Evolutionary conservation across 2,113 vertebrate genomes (phyloP).

Genomic region (Glareola pratincola): DNA sequence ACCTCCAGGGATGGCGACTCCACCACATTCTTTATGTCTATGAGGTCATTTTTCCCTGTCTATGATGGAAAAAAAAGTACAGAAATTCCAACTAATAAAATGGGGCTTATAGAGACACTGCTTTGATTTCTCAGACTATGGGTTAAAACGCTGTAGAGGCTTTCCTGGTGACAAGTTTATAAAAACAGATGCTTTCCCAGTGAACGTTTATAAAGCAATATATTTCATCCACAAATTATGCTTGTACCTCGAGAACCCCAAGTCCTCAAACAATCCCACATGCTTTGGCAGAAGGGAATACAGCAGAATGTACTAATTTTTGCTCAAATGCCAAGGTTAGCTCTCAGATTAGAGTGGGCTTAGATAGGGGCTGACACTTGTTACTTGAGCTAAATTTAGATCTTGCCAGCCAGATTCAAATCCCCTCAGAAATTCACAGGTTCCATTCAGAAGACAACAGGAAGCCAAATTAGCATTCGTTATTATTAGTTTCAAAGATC

Average conservation of each 20-base stretch:
- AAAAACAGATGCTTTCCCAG: background rate
- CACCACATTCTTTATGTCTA: rapidly evolving
- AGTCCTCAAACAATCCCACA: background rate
- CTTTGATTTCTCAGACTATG: background rate
- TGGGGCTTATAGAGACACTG: background rate
- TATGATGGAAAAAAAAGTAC: rapidly evolving
- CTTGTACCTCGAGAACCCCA: background rate
- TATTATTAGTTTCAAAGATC: constrained; percentile 8
- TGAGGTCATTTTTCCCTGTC: background rate
- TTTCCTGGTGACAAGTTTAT: background rate
- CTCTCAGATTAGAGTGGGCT: background rate
- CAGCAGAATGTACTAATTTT: background rate
- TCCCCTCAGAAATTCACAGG: constrained; percentile 6
- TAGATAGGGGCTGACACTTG: background rate
- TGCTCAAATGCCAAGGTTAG: background rate
- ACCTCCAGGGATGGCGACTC: background rate
- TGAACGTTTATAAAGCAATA: background rate
- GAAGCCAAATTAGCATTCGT: background rate
- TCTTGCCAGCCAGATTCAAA: background rate
- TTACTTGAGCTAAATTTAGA: background rate
- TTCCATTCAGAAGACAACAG: constrained; percentile 7
- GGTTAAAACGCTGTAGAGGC: background rate
- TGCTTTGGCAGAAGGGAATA: background rate
- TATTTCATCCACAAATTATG: background rate
- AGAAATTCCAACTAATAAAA: background rate